These are phyloP conservation scores for Gallinago media DNA, from an alignment of 2,113 vertebrate genomes.

Conservation along the genomic window DNA sequence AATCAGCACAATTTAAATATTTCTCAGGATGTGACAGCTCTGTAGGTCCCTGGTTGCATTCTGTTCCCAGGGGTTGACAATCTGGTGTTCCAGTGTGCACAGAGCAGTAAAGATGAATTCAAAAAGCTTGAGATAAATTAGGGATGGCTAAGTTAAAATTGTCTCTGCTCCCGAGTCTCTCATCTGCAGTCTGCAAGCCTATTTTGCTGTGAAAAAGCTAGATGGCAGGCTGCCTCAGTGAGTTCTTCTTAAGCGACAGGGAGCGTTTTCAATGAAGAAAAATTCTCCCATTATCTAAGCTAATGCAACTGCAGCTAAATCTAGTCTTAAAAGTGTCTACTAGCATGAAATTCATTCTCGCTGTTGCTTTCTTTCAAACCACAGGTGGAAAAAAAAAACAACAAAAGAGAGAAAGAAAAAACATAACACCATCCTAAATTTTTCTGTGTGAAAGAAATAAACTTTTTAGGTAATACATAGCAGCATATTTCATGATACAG, in stretches of 20 bases:
- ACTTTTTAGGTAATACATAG: slow-evolving; percentile 53
- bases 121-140: slow-evolving; percentile 85
- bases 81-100: slow-evolving; percentile 78
- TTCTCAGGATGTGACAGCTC: slow-evolving; percentile 81
- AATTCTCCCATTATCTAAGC: slow-evolving; percentile 84
- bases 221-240: slow-evolving; percentile 86
- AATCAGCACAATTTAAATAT: slow-evolving; percentile 83
- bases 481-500: background rate
- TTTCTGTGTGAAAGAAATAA: slow-evolving; percentile 22
- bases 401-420: no score
- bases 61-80: slow-evolving; percentile 80
- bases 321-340: slow-evolving; percentile 77
- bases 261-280: slow-evolving; percentile 84
- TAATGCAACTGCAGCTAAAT: slow-evolving; percentile 83
- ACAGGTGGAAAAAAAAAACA: background rate
- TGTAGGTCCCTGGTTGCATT: slow-evolving; percentile 76
- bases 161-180: slow-evolving; percentile 83
- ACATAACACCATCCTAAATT: background rate
- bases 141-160: slow-evolving; percentile 84
- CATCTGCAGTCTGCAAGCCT: slow-evolving; percentile 86
- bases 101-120: slow-evolving; percentile 81
- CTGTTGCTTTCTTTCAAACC: slow-evolving; percentile 60
- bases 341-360: slow-evolving; percentile 74
- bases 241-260: slow-evolving; percentile 82
- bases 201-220: slow-evolving; percentile 87